These are phyloP conservation scores for Stictonetta naevosa DNA, from an alignment of 2,113 vertebrate species.

Conservation along the genomic window DNA sequence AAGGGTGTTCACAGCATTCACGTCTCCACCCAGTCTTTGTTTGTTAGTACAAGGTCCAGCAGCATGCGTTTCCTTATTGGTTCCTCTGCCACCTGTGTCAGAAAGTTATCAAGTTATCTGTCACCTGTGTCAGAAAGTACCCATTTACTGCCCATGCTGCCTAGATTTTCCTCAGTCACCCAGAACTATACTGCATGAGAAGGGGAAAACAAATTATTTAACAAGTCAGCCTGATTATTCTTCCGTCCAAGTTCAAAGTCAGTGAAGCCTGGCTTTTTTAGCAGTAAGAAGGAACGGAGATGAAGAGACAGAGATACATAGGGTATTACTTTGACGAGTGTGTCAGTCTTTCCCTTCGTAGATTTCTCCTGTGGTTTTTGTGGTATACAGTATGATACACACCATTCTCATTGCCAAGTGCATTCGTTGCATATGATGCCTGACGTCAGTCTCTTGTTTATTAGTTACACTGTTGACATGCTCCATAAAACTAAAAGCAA, in stretches of 20 bases:
- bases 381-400: conserved; percentile 45
- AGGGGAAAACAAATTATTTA: not conserved
- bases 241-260: conserved; percentile 4
- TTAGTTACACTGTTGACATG: conserved; percentile 24
- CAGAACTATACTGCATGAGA: not conserved
- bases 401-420: conserved; percentile 23
- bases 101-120: too few relatives aligned
- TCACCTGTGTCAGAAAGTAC: not conserved
- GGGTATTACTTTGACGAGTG: conserved; percentile 19
- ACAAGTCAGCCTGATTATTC: not conserved
- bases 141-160: not conserved
- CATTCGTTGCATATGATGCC: conserved; percentile 11
- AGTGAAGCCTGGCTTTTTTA: not conserved
- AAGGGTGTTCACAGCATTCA: too few relatives aligned
- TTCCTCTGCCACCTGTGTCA: too few relatives aligned
- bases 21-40: too few relatives aligned
- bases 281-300: conserved; percentile 11
- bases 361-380: conserved; percentile 52
- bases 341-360: conserved; percentile 31
- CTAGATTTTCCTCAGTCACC: not conserved
- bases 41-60: too few relatives aligned
- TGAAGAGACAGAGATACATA: not conserved
- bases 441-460: conserved; percentile 49
- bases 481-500: conserved; percentile 37
- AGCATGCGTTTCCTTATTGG: too few relatives aligned